A percentile compares a stretch with the other conserved stretches of the same genome.
Evolutionary conservation across 2,113 vertebrate genomes (phyloP).

Genomic region (Dipodomys stephensi): DNA sequence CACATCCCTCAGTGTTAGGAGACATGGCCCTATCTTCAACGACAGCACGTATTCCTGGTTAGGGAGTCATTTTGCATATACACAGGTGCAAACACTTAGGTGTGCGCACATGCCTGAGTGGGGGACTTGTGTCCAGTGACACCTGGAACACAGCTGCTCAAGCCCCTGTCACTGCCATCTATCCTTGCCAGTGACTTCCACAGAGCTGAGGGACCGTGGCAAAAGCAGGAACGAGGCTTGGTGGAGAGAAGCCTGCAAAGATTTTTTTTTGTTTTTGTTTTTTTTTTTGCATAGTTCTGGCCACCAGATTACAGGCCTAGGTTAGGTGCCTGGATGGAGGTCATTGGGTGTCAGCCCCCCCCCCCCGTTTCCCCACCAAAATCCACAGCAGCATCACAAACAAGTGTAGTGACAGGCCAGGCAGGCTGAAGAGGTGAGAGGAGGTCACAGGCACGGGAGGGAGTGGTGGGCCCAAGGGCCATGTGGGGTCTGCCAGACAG

Average conservation of each 20-base stretch:
- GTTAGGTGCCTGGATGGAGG: constrained; percentile 26
- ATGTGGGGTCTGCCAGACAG: constrained; percentile 69
- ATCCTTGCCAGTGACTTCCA: neutral
- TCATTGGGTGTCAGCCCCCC: constrained; percentile 37
- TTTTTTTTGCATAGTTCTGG: constrained; percentile 73
- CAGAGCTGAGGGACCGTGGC: neutral
- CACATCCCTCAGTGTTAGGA: neutral
- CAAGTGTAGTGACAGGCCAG: neutral
- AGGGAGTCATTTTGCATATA: neutral
- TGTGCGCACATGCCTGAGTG: neutral
- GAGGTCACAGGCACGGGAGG: constrained; percentile 59
- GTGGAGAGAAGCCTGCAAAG: constrained; percentile 27
- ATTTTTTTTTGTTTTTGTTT: neutral
- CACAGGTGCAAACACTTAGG: neutral
- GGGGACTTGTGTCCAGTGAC: neutral
- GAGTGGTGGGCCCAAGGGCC: constrained; percentile 35
- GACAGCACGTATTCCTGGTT: neutral
- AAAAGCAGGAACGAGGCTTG: neutral
- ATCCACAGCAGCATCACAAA: neutral
- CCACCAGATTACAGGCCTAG: constrained; percentile 69
- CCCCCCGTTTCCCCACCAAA: neutral
- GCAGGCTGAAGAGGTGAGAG: constrained; percentile 38
- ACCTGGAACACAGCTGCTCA: neutral
- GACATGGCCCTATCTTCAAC: constrained; percentile 8
- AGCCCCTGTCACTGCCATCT: too few relatives aligned